Evolutionary conservation across 2,113 vertebrate genomes (phyloP).

Genomic region (Lipophrys pholis): DNA sequence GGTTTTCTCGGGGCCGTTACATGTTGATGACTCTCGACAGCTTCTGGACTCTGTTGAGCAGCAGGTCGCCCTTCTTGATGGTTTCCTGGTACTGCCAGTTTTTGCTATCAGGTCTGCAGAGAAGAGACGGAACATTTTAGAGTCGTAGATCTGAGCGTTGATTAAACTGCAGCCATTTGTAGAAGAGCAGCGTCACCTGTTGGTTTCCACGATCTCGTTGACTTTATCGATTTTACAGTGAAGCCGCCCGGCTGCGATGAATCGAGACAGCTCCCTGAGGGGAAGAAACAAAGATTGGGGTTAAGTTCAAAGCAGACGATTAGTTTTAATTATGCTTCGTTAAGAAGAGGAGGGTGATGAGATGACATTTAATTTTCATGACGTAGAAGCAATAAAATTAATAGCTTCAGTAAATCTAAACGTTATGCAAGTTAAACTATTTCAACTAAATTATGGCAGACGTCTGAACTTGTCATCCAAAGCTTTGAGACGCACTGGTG

Average conservation of each 20-base stretch:
- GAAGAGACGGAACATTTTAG: conserved; percentile 17
- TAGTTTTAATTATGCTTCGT: too few relatives aligned
- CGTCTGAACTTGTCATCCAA: too few relatives aligned
- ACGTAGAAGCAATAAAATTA: too few relatives aligned
- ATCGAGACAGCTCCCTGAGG: conserved; percentile 94
- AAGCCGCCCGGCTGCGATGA: conserved; percentile 96
- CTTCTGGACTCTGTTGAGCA: conserved; percentile 98
- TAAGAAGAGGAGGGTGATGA: too few relatives aligned
- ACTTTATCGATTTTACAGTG: conserved; percentile 99
- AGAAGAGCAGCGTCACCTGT: conserved; percentile 86
- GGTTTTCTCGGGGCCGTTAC: conserved; percentile 76
- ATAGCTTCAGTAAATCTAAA: too few relatives aligned
- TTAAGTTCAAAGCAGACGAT: too few relatives aligned
- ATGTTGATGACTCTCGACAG: conserved; percentile 98
- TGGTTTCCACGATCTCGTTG: conserved; percentile 98
- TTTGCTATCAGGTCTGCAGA: conserved; percentile 95
- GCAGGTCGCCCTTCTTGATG: conserved; percentile 98
- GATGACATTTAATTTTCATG: too few relatives aligned
- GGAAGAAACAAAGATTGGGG: background rate
- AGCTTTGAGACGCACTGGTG: too few relatives aligned
- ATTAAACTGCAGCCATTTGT: background rate
- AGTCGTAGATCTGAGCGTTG: background rate
- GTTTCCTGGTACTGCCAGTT: conserved; percentile 99
- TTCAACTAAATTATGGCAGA: too few relatives aligned
- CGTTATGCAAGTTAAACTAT: too few relatives aligned